phyloP scores from a whole-genome alignment of 1,140 invertebrate genomes.

The Aphelinus atriplicis region DNA sequence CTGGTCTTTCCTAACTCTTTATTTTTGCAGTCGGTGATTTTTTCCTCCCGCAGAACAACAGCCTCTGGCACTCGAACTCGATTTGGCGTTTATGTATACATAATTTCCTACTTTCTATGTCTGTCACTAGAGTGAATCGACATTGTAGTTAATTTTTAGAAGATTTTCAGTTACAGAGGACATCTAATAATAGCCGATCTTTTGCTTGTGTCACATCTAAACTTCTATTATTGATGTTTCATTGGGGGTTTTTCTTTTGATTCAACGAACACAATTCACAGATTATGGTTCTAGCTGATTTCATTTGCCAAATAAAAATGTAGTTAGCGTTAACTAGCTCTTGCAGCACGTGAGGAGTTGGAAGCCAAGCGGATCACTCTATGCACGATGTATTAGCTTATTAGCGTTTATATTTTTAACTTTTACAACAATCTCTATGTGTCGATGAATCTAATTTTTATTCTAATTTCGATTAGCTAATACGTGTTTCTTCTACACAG shows the following conservation, averaged over 20 bases:
- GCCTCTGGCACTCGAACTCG: too few species aligned
- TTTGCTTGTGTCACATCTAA: not conserved
- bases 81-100: not conserved
- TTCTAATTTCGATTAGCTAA: not conserved
- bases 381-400: slow-evolving; percentile 36
- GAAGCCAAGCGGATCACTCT: not conserved
- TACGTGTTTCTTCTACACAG: slow-evolving; percentile 48
- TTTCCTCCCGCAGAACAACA: too few species aligned
- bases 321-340: slow-evolving; percentile 4
- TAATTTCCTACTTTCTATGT: slow-evolving; percentile 12
- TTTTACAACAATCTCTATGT: slow-evolving; percentile 6
- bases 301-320: slow-evolving; percentile 18
- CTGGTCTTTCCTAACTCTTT: too few species aligned
- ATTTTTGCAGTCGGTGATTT: too few species aligned
- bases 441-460: slow-evolving; percentile 10
- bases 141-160: slow-evolving; percentile 9
- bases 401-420: slow-evolving; percentile 30
- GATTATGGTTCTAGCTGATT: too few species aligned
- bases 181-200: not conserved
- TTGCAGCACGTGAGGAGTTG: not conserved
- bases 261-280: too few species aligned
- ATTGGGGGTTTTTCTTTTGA: too few species aligned
- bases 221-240: not conserved
- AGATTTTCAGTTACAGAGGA: slow-evolving; percentile 29
- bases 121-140: not conserved